These are phyloP conservation scores for Epinotia ramella DNA, from an alignment of 2,888 invertebrate genomes.

Conservation along the genomic window DNA sequence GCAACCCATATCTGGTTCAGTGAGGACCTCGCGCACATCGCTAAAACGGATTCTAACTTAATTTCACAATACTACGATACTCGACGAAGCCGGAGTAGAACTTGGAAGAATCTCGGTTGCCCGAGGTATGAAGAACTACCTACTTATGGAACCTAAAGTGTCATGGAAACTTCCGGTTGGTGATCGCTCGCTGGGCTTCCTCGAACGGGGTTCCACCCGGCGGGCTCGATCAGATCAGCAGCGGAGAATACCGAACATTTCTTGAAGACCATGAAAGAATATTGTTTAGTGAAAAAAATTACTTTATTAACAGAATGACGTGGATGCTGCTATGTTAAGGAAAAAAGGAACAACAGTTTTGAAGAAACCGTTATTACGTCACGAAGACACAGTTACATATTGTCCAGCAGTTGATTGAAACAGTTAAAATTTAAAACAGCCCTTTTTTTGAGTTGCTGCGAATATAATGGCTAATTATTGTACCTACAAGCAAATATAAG, in stretches of 20 bases:
- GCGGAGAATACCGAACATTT: slow-evolving; percentile 15
- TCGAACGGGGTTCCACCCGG: slow-evolving; percentile 26
- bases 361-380: neutral
- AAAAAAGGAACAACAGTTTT: neutral
- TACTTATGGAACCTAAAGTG: neutral
- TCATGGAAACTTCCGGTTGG: slow-evolving; percentile 5
- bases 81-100: neutral
- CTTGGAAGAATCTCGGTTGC: neutral
- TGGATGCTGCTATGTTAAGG: neutral
- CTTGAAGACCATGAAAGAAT: neutral
- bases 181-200: slow-evolving; percentile 24
- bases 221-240: slow-evolving; percentile 42
- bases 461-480: too few relatives aligned
- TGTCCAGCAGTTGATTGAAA: too few relatives aligned
- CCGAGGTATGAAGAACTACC: neutral
- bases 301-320: slow-evolving; percentile 13
- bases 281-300: slow-evolving; percentile 31
- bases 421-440: too few relatives aligned
- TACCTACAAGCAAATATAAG: neutral
- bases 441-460: too few relatives aligned
- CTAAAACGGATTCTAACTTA: neutral
- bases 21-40: neutral
- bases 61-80: neutral
- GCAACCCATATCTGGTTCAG: neutral
- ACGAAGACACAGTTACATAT: neutral